A percentile compares a stretch with the other conserved stretches of the same genome.
Evolutionary conservation across 2,797 vertebrate genomes (phyloP).

Genomic region (Myotis myotis): DNA sequence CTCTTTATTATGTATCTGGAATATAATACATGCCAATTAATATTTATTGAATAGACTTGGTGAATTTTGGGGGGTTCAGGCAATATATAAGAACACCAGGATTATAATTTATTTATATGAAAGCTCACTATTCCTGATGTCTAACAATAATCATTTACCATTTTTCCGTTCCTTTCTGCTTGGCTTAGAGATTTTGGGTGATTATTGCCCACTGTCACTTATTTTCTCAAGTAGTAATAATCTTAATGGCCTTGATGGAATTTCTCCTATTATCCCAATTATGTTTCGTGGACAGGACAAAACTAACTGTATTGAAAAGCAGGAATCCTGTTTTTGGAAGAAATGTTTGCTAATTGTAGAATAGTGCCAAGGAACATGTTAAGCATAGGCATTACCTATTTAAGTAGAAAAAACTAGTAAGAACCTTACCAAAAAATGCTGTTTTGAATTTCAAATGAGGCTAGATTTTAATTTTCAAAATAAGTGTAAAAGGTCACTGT

Average conservation of each 20-base stretch:
- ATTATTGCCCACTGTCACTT: not conserved
- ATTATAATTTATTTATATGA: not conserved
- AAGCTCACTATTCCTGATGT: not conserved
- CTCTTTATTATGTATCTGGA: not conserved
- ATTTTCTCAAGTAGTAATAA: not conserved
- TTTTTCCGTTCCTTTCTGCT: not conserved
- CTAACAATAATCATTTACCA: not conserved
- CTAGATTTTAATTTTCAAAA: slow-evolving; percentile 44
- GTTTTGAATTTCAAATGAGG: not conserved
- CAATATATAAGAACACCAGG: not conserved
- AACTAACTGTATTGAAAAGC: not conserved
- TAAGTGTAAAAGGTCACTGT: slow-evolving; percentile 13
- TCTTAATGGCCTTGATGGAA: not conserved
- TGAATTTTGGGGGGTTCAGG: not conserved
- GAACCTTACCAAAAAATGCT: not conserved
- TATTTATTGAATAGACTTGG: not conserved
- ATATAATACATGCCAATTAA: not conserved
- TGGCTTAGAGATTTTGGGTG: not conserved
- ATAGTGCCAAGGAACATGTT: not conserved
- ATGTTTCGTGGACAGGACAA: not conserved
- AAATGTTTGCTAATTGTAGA: not conserved
- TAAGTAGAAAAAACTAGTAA: not conserved
- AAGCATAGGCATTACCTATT: not conserved
- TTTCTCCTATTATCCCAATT: not conserved
- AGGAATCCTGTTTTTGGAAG: not conserved